These are phyloP conservation scores for Acanthurus leucopareius DNA, from an alignment of 2,797 vertebrate species.

Conservation along the genomic window DNA sequence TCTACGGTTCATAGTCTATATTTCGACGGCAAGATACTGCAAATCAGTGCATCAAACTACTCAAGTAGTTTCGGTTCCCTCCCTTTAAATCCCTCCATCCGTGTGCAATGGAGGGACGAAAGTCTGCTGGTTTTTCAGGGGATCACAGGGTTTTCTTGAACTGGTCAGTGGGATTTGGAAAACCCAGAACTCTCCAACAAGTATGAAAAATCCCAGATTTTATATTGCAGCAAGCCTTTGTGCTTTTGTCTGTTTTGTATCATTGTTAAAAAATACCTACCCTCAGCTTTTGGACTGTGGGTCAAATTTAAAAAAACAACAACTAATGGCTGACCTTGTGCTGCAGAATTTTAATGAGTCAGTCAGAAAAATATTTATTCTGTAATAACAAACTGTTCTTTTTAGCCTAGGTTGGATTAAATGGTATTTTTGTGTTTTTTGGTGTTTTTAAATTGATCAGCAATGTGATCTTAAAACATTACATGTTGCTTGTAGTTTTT, in stretches of 20 bases:
- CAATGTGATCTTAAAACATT: neutral
- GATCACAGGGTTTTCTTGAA: conserved; percentile 14
- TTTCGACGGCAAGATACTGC: neutral
- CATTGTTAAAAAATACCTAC: too few species aligned
- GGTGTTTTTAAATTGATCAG: neutral
- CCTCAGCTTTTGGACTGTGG: too few species aligned
- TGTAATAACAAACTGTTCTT: neutral
- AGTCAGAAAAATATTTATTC: neutral
- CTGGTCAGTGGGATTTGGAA: neutral
- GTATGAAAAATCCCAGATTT: neutral
- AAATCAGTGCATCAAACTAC: neutral
- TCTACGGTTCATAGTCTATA: neutral
- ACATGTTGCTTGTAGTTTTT: neutral
- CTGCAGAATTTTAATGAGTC: neutral
- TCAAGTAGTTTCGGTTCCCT: neutral
- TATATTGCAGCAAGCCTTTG: neutral
- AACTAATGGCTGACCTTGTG: neutral
- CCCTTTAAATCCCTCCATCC: neutral
- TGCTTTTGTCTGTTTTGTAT: too few species aligned
- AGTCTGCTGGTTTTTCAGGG: conserved; percentile 11
- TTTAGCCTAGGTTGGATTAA: neutral
- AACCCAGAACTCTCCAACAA: neutral
- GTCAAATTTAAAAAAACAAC: too few species aligned
- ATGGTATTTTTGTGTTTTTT: neutral
- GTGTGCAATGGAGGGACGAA: neutral